These are phyloP conservation scores for Ispidina lecontei DNA, from an alignment of 2,797 vertebrate species.

Conservation along the genomic window DNA sequence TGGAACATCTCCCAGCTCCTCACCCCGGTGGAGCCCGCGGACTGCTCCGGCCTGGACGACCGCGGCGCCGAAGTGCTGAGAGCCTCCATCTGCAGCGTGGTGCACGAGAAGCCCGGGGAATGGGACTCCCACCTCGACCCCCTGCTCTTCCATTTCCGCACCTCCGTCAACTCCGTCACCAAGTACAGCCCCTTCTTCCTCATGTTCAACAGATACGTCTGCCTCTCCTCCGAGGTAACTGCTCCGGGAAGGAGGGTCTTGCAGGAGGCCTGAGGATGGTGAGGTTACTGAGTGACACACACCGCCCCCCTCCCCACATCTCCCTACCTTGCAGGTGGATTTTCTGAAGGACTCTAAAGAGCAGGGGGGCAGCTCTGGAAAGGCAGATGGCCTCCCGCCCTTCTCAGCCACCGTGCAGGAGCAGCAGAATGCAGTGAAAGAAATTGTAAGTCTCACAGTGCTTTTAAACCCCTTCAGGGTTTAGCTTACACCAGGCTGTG, in stretches of 20 bases:
- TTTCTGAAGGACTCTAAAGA: slow-evolving; percentile 74
- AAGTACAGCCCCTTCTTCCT: slow-evolving; percentile 89
- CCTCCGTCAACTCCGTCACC: slow-evolving; percentile 82
- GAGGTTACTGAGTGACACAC: not conserved
- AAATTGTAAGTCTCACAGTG: slow-evolving; percentile 79
- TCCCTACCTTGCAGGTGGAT: slow-evolving; percentile 72
- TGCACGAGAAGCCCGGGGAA: slow-evolving; percentile 80
- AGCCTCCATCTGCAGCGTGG: slow-evolving; percentile 82
- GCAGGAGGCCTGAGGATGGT: not conserved
- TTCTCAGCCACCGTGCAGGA: slow-evolving; percentile 80
- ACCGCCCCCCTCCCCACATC: not conserved
- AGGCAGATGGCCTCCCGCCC: slow-evolving; percentile 58
- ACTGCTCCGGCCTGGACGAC: slow-evolving; percentile 78
- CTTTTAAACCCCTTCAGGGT: not conserved
- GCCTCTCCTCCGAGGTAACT: slow-evolving; percentile 77
- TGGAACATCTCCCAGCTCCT: slow-evolving; percentile 87
- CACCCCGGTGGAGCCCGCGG: slow-evolving; percentile 75
- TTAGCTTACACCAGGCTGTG: not conserved
- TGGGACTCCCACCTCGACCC: slow-evolving; percentile 90
- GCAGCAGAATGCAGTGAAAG: slow-evolving; percentile 83
- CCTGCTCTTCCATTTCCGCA: slow-evolving; percentile 85
- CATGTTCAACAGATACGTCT: slow-evolving; percentile 88
- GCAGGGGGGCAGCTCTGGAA: slow-evolving; percentile 60
- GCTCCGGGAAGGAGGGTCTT: fast-evolving
- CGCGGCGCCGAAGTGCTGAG: slow-evolving; percentile 75